phyloP scores from a whole-genome alignment of 2,888 invertebrate genomes.

The Zaprionus bogoriensis region DNA sequence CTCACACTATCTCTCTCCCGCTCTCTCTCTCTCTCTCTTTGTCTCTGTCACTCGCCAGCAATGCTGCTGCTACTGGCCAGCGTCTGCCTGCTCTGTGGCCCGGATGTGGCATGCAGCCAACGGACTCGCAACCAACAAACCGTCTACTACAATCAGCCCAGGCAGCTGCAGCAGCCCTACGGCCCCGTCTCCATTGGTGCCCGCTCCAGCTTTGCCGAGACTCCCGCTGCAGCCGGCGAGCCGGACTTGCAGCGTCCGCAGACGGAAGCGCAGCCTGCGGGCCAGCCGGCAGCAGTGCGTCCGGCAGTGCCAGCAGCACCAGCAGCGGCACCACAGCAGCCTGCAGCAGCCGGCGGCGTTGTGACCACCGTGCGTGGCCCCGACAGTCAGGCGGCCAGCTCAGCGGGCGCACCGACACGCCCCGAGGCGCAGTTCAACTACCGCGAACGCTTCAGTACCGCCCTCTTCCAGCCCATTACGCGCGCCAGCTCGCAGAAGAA shows the following conservation, averaged over 20 bases:
- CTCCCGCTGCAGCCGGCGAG: not conserved
- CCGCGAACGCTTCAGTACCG: constrained; percentile 60
- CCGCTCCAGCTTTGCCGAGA: constrained; percentile 3
- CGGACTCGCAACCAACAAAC: too few species aligned
- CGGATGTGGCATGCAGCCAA: not conserved
- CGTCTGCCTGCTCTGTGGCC: constrained; percentile 13
- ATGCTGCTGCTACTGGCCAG: constrained; percentile 24
- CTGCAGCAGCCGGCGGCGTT: not conserved
- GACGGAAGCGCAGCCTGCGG: not conserved
- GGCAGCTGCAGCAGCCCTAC: too few species aligned
- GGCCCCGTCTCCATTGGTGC: not conserved
- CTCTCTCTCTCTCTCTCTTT: not conserved
- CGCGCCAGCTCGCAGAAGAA: constrained; percentile 43
- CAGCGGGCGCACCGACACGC: constrained; percentile 25
- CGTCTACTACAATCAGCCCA: too few species aligned
- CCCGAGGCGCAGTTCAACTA: constrained; percentile 39
- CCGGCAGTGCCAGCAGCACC: too few species aligned
- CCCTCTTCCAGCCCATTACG: constrained; percentile 58
- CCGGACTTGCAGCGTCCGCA: constrained; percentile 19
- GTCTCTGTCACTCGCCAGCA: constrained; percentile 15
- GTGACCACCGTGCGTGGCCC: not conserved
- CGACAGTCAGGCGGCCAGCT: not conserved
- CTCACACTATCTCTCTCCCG: not conserved
- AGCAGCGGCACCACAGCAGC: not conserved
- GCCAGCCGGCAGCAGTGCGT: not conserved